Evolutionary conservation across 2,888 invertebrate genomes (phyloP).

Genomic region (Linnaemya vulpina): DNA sequence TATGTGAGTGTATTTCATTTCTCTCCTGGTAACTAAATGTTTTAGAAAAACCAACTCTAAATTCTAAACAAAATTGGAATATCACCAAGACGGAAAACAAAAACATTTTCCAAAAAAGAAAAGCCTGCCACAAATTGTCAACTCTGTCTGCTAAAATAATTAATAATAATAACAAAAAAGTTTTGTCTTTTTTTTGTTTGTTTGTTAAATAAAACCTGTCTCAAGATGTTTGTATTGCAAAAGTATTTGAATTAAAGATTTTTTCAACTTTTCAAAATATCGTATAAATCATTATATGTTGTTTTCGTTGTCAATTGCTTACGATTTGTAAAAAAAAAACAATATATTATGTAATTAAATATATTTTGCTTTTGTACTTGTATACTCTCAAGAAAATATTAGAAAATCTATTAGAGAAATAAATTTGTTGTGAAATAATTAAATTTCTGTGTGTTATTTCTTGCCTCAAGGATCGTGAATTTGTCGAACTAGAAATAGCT

Average conservation of each 20-base stretch:
- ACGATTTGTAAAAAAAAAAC: constrained; percentile 56
- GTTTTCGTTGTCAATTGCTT: constrained; percentile 70
- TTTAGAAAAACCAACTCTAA: not conserved
- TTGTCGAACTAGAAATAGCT: constrained; percentile 97
- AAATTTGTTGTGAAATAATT: not conserved
- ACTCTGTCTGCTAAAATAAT: constrained; percentile 3
- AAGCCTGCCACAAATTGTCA: constrained; percentile 11
- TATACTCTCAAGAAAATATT: constrained; percentile 33
- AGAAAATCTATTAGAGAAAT: not conserved
- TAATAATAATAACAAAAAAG: not conserved
- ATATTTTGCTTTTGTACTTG: constrained; percentile 64
- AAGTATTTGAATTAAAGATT: constrained; percentile 13
- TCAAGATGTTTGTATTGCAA: constrained; percentile 21
- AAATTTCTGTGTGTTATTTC: not conserved
- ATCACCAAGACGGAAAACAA: not conserved
- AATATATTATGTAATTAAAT: constrained; percentile 1
- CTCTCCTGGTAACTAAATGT: constrained; percentile 36
- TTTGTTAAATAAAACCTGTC: constrained; percentile 4
- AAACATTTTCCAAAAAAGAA: constrained; percentile 32
- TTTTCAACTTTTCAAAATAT: constrained; percentile 18
- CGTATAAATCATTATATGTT: constrained; percentile 61
- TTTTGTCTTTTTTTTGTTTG: constrained; percentile 7
- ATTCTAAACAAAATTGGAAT: constrained; percentile 31
- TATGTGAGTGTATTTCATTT: constrained; percentile 35
- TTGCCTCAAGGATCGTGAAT: constrained; percentile 92